phyloP scores from a whole-genome alignment of 1,140 invertebrate genomes.

The Bombus waltoni region DNA sequence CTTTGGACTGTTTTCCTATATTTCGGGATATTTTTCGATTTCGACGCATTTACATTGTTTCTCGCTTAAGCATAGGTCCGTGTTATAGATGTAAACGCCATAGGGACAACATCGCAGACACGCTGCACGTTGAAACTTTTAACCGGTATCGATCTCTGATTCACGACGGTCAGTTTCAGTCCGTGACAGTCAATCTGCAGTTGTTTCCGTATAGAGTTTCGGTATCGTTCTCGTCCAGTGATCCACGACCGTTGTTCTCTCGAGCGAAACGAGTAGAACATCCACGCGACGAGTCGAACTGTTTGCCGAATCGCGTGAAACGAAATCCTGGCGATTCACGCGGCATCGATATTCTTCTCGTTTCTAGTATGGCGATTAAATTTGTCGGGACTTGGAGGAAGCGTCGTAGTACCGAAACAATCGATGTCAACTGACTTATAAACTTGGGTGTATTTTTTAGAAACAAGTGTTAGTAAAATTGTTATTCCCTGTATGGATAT shows the following conservation, averaged over 20 bases:
- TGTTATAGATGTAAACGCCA: conserved; percentile 13
- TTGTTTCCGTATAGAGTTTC: conserved; percentile 34
- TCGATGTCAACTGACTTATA: conserved; percentile 59
- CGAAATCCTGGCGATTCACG: not conserved
- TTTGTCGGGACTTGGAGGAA: not conserved
- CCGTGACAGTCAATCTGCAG: not conserved
- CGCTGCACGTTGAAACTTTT: not conserved
- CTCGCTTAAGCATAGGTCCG: conserved; percentile 24
- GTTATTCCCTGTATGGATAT: conserved; percentile 74
- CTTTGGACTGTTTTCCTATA: conserved; percentile 41
- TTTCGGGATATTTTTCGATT: conserved; percentile 47
- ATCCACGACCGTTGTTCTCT: not conserved
- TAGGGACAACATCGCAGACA: not conserved
- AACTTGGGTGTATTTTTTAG: conserved; percentile 78
- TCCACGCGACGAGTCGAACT: not conserved
- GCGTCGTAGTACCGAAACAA: conserved; percentile 16
- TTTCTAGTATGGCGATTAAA: not conserved
- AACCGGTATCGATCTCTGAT: not conserved
- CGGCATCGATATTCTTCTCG: not conserved
- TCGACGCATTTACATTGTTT: conserved; percentile 55
- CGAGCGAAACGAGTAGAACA: not conserved
- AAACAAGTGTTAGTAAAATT: conserved; percentile 71
- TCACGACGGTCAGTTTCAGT: not conserved
- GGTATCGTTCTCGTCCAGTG: conserved; percentile 1
- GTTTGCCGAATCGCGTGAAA: not conserved